Conservation (phyloP, 2,797 vertebrate species). For the Poeciliopsis presidionis region DNA sequence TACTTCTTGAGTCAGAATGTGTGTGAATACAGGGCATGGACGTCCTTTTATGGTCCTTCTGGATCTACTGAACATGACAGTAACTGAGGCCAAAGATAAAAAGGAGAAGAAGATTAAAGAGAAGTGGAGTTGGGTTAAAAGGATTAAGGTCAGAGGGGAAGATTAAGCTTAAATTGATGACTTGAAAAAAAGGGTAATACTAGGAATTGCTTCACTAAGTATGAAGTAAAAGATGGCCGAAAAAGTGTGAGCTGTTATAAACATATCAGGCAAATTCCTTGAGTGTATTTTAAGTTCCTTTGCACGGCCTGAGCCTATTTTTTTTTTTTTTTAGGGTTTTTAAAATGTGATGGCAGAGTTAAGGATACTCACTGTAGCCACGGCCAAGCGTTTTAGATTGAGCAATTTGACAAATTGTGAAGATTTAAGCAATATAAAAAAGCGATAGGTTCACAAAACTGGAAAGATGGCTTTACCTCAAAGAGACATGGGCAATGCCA, state of each 20-base stretch:
- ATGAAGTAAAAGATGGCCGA: constrained; percentile 12
- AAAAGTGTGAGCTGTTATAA: constrained; percentile 8
- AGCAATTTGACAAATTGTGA: constrained; percentile 33
- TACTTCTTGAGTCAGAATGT: background rate
- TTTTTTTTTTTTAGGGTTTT: constrained; percentile 2
- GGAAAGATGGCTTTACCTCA: constrained; percentile 21
- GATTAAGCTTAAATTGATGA: constrained; percentile 43
- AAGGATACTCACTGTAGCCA: constrained; percentile 20
- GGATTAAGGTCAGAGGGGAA: constrained; percentile 48
- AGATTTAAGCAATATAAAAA: constrained; percentile 44
- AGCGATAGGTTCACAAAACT: constrained; percentile 19
- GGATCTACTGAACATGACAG: background rate
- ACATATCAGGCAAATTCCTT: background rate
- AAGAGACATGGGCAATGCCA: constrained; percentile 12
- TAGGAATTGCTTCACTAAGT: constrained; percentile 17
- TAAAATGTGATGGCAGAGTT: background rate
- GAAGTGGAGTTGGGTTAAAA: constrained; percentile 31
- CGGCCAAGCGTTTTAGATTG: constrained; percentile 13
- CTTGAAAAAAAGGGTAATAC: constrained; percentile 46
- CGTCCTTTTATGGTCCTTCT: background rate
- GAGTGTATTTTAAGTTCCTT: background rate
- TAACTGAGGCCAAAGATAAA: constrained; percentile 2
- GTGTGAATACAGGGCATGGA: background rate
- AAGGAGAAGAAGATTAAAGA: constrained; percentile 15
- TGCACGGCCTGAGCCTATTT: background rate